Percentiles rank a stretch among this genome's conserved stretches.
These are phyloP conservation scores for Papilio elwesi DNA, from an alignment of 2,888 invertebrate genomes.

Conservation along the genomic window DNA sequence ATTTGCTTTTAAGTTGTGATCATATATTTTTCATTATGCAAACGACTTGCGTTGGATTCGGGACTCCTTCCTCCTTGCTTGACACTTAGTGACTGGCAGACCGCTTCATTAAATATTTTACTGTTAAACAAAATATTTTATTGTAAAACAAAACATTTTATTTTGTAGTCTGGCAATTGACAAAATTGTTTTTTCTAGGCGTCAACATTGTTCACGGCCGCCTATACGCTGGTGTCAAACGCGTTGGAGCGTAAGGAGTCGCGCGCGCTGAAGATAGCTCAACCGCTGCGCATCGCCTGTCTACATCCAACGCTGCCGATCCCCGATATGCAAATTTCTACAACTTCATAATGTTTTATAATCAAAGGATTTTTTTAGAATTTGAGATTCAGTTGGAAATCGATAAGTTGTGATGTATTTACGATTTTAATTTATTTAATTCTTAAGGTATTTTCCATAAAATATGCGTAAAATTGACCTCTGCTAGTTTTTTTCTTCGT, in stretches of 20 bases:
- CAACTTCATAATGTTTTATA: not conserved
- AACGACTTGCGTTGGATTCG: no score
- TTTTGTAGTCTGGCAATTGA: not conserved
- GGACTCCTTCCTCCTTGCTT: no score
- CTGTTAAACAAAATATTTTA: no score
- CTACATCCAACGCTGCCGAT: conserved; percentile 51
- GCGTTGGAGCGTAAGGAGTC: conserved; percentile 57
- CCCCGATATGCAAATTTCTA: conserved; percentile 44
- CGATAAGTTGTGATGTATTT: not conserved
- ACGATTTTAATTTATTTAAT: not conserved
- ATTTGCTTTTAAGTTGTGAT: no score
- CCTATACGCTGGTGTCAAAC: conserved; percentile 62
- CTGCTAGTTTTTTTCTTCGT: not conserved
- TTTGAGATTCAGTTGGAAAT: conserved; percentile 12
- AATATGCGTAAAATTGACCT: not conserved
- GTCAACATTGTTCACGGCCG: conserved; percentile 67
- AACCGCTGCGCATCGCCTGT: conserved; percentile 63
- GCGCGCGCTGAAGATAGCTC: conserved; percentile 50
- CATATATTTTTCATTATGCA: no score
- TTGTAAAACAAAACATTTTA: no score
- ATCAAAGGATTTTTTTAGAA: not conserved
- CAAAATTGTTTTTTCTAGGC: conserved; percentile 53
- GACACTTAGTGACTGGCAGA: no score
- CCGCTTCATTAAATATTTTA: no score
- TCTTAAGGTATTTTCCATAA: conserved; percentile 3